Conservation (phyloP, 2,113 vertebrate species). For the Picathartes gymnocephalus region DNA sequence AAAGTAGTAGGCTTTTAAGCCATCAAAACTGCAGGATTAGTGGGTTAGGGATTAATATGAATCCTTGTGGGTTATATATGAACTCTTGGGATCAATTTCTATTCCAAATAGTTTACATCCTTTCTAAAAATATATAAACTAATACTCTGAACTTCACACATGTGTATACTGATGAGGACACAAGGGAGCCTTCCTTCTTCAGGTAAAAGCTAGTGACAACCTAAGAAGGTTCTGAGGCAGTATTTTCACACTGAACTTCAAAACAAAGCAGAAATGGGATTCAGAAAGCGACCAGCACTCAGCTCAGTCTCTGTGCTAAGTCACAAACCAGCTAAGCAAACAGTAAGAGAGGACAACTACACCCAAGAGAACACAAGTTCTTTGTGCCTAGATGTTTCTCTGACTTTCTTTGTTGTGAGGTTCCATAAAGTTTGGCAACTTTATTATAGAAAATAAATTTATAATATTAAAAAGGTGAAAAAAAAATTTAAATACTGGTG, state of each 20-base stretch:
- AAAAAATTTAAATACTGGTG: background rate
- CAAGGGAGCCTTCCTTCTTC: constrained; percentile 22
- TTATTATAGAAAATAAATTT: background rate
- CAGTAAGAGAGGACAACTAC: background rate
- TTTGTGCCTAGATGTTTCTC: background rate
- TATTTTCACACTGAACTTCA: background rate
- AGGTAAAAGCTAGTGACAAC: constrained; percentile 3
- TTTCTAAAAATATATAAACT: constrained; percentile 46
- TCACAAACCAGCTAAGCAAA: background rate
- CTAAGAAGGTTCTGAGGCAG: background rate
- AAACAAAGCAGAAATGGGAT: background rate
- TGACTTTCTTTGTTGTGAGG: background rate
- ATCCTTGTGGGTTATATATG: background rate
- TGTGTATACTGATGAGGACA: background rate
- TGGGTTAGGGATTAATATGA: constrained; percentile 7
- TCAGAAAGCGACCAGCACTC: background rate
- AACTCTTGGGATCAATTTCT: constrained; percentile 28
- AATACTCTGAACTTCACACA: constrained; percentile 7
- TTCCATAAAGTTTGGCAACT: background rate
- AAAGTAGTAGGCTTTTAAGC: constrained; percentile 36
- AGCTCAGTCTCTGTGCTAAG: background rate
- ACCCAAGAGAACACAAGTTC: background rate
- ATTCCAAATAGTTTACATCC: constrained; percentile 19
- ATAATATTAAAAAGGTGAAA: background rate
- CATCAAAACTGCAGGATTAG: constrained; percentile 40